Evolutionary conservation across 2,888 invertebrate species (phyloP), one percentile per base, ranked within the genome.

Genomic region (Drosophila robusta): DNA sequence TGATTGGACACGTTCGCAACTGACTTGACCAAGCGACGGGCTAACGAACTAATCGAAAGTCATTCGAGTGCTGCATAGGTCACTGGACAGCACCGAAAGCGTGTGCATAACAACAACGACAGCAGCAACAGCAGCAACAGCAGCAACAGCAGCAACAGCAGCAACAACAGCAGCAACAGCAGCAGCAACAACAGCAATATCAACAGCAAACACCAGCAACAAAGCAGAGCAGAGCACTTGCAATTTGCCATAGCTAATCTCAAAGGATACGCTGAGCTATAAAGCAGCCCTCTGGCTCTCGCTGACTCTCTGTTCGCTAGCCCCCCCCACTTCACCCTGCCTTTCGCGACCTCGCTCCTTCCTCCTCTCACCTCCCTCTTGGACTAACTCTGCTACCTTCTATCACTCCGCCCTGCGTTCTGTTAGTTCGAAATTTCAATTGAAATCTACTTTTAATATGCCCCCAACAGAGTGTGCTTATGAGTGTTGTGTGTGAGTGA

Each of bases 371-470:
- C 29, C 29, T 3, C 9, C 29, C 9, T 9, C 9, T 29, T 29
- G 29, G 9, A 9, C 29, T 9, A 29, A 29, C 29, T 9, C 29
- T 29, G 3, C 24, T 9, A 3, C 34, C 16, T 38, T 39, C 16
- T 18, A 39, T 36, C 38, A 9, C n/a, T 49, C 44, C 11, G 57
- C 45, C 51, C 57, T 64, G 65, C 56, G 36, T 67, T 57, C 51
- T 47, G 39, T 45, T 63, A 73, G 64, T 83, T 87, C 51, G 61
- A 77, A 83, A 67, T 83, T 86, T 66, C 75, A 89, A 83, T 87
- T 83, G 81, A 87, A 83, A 87, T 89, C 80, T 84, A 62, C 75
- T 87, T 77, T 83, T 87, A 87, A 83, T 83, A 70, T 83, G 60
- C 66, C 78, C 75, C 82, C 63, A 56, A 78, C 57, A 62, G 61